Base-by-base conservation (phyloP, 2,797 vertebrate genomes). In the Anas capensis region DNA sequence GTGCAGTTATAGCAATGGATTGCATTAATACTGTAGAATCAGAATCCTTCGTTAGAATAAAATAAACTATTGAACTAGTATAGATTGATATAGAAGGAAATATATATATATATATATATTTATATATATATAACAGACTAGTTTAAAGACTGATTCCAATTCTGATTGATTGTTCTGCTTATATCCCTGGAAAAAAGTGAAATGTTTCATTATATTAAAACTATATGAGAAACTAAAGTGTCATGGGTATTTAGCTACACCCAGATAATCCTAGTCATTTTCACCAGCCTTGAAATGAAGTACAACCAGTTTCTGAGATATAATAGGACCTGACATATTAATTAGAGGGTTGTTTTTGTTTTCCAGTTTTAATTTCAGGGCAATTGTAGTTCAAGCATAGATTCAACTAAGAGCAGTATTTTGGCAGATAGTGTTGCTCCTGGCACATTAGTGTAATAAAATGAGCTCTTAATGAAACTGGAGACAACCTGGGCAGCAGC, bases 271-370 rank as follows among this genome's bases (percentile, higher is more conserved):
- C 15, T 75, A 21, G 6, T 83, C 27, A 62, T 71, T 71, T 91
- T 77, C 90, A n/a, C 38, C 53, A 92, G 6, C 9, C 49, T 82
- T 24, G 11, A 90, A 93, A 86, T 86, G 69, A 94, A 91, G 36
- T 82, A 46, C 26, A 83, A 46, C 5, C 77, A 88, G 44, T 84
- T 95, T 93, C 75, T 34, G 70, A 91, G 46, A 70, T 69, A 49
- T 89, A 95, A 95, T 86, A 93, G 86, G 66, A 89, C 64, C 81
- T 92, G 94, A 95, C 89, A 90, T 82, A 93, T 88, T 96, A 97
- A 97, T 97, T 96, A 95, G 79, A 80, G n/a, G 14, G 13, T 82
- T 96, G 78, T 61, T 90, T 95, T 92, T 95, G 73, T 94, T 97
- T 94, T 77, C 75, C 40, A 57, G 33, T 95, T 97, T 95, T 96